Evolutionary conservation across 2,888 invertebrate species (phyloP).

Genomic region (Dryomyza anilis): DNA sequence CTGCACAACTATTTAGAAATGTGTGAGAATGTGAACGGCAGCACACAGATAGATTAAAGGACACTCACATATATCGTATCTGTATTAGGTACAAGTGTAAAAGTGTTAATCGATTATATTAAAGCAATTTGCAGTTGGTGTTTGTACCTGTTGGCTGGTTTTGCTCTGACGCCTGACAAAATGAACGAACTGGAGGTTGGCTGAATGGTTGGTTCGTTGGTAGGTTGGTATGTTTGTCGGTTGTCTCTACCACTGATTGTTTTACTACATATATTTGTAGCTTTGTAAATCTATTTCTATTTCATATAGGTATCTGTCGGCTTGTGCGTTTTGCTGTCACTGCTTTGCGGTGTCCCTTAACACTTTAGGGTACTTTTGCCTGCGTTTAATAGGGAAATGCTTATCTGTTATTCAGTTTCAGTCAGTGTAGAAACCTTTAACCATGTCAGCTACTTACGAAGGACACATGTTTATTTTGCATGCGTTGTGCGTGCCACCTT

Average conservation of each 20-base stretch:
- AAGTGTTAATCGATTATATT: conserved; percentile 21
- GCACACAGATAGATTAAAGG: neutral
- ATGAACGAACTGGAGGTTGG: no score
- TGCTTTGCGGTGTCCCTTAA: neutral
- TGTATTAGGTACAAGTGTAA: neutral
- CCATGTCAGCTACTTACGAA: no score
- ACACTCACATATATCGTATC: neutral
- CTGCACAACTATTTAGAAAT: neutral
- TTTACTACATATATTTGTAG: no score
- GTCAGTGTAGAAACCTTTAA: no score
- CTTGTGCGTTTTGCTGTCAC: neutral
- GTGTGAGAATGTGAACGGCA: neutral
- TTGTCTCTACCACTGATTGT: no score
- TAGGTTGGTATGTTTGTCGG: no score
- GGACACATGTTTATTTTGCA: no score
- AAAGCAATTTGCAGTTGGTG: neutral
- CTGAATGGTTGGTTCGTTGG: no score
- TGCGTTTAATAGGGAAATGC: neutral
- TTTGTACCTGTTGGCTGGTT: neutral
- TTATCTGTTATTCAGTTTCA: no score
- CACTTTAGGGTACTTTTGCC: neutral
- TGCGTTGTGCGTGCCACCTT: no score
- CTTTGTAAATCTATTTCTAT: no score
- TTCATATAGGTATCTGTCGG: no score
- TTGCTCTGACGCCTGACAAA: neutral